Base-by-base conservation (phyloP, 2,113 vertebrate genomes). In the Pelodiscus sinensis region DNA sequence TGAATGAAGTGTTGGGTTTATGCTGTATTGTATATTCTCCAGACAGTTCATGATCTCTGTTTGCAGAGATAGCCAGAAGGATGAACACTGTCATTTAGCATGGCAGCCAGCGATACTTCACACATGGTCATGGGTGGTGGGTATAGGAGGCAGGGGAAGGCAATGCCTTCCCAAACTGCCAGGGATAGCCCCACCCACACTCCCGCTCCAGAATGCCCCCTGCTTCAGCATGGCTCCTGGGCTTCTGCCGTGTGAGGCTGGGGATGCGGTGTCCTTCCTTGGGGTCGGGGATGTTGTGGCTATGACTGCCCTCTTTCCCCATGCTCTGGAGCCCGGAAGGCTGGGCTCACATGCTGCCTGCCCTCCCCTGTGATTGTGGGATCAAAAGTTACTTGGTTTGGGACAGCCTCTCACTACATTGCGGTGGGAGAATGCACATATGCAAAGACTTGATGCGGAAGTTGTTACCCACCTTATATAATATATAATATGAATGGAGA, bases 151-250 rank as follows among this genome's bases (percentile, higher is more conserved):
- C 44, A 44, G 44, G 44, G 44, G 5, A 2, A 51, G 1, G 75
- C 44, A 3, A n/a, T 60, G 0, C 0, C 44, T 44, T 44, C 44
- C 44, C 44, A 44, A 44, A 44, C 44, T 44, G 44, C 44, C 44
- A 44, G 44, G 44, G 44, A 44, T 44, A 44, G 44, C 44, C 44
- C 44, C 44, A 6, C 44, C 44, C 44, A 44, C 44, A 44, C 44
- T 44, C 44, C 44, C 44, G 5, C 44, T 44, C 44, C 44, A 44
- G 44, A 44, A 44, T 5, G 44, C 44, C 6, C 44, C 44, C 44
- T 44, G 44, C 44, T 44, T 44, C 44, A 44, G 44, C 44, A 6
- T 44, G 44, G 44, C 44, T 44, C 44, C 44, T 44, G 44, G 44
- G 44, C 44, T 44, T 44, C 44, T 44, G 44, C 44, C 44, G 44